These are phyloP conservation scores for Strigops habroptila DNA, from an alignment of 2,113 vertebrate genomes.

Conservation along the genomic window DNA sequence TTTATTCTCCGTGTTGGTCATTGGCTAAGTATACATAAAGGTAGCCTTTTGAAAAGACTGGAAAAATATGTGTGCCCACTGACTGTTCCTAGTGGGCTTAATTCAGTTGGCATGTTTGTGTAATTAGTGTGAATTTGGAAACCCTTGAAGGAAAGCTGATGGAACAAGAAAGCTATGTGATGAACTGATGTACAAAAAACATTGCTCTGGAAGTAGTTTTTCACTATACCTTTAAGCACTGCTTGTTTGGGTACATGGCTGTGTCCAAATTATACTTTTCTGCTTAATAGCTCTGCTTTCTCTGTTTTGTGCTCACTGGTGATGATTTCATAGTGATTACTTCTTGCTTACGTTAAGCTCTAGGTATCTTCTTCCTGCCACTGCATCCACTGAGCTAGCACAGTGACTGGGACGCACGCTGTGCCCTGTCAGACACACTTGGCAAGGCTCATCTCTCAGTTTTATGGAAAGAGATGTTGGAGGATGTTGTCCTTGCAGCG, in stretches of 20 bases:
- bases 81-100: background rate
- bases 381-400: background rate
- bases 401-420: background rate
- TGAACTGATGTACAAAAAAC: background rate
- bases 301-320: background rate
- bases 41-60: background rate
- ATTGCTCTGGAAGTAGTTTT: background rate
- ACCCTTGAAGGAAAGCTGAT: background rate
- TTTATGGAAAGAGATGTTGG: background rate
- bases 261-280: background rate
- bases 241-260: background rate
- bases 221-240: background rate
- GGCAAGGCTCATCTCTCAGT: background rate
- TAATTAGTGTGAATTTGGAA: slow-evolving; percentile 1
- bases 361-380: background rate
- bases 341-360: background rate
- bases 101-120: background rate
- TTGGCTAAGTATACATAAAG: background rate
- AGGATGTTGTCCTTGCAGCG: background rate
- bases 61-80: background rate
- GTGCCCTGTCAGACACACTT: background rate
- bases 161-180: background rate
- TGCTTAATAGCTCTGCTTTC: background rate
- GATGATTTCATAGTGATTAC: background rate
- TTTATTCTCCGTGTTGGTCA: background rate